These are phyloP conservation scores for Papilio polyxenes DNA, from an alignment of 1,140 invertebrate species.

Conservation along the genomic window DNA sequence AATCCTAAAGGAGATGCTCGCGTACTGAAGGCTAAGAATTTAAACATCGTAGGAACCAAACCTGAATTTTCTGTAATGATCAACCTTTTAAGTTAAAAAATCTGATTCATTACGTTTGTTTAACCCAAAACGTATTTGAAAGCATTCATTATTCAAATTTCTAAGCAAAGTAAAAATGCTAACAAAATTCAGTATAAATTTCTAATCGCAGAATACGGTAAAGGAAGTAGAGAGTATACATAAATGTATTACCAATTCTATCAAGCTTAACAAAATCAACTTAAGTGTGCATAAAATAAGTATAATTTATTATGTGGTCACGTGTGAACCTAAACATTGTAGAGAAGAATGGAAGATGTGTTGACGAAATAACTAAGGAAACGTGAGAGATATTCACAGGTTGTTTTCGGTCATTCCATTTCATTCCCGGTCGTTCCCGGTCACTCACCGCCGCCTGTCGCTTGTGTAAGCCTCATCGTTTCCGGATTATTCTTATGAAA, in stretches of 20 bases:
- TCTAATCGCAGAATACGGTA: slow-evolving; percentile 17
- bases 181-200: slow-evolving; percentile 28
- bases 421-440: slow-evolving; percentile 48
- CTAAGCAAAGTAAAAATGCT: slow-evolving; percentile 4
- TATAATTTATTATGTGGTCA: slow-evolving; percentile 55
- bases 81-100: not conserved
- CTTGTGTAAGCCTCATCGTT: slow-evolving; percentile 44
- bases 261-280: slow-evolving; percentile 38
- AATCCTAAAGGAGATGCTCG: too few relatives aligned
- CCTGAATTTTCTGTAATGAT: not conserved
- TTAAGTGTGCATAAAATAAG: slow-evolving; percentile 36
- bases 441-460: slow-evolving; percentile 55
- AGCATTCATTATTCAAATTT: slow-evolving; percentile 4
- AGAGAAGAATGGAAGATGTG: slow-evolving; percentile 54
- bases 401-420: not conserved
- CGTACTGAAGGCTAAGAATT: not conserved
- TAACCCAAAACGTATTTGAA: not conserved
- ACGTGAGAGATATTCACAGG: slow-evolving; percentile 53
- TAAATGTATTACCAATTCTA: slow-evolving; percentile 34
- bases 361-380: slow-evolving; percentile 46
- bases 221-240: slow-evolving; percentile 15
- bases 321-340: slow-evolving; percentile 50
- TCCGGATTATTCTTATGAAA: slow-evolving; percentile 49
- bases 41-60: not conserved
- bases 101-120: not conserved